phyloP scores from a whole-genome alignment of 2,797 vertebrate species.

The Acomys russatus region DNA sequence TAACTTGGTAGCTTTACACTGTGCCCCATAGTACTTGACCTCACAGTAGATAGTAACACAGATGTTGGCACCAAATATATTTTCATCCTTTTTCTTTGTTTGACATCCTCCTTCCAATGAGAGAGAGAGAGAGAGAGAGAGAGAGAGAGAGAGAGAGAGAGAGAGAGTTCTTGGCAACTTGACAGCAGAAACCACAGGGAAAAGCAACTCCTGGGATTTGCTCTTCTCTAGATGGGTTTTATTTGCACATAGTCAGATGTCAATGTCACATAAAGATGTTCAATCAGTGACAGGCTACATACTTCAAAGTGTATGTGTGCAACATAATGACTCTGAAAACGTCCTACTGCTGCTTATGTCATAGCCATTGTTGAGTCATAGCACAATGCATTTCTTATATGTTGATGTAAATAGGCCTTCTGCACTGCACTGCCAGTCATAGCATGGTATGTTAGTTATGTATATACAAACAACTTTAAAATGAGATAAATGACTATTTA shows the following conservation, averaged over 20 bases:
- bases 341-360: background rate
- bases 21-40: background rate
- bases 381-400: background rate
- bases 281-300: background rate
- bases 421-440: background rate
- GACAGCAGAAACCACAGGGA: background rate
- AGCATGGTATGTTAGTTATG: background rate
- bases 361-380: too few relatives aligned
- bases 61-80: background rate
- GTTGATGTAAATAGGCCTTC: background rate
- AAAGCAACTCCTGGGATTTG: background rate
- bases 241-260: background rate
- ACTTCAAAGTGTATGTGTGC: background rate
- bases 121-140: background rate
- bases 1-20: background rate
- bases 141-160: background rate
- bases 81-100: background rate
- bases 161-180: background rate
- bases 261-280: background rate
- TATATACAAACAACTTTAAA: background rate
- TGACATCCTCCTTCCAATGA: background rate
- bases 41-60: background rate
- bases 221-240: background rate
- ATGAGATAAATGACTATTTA: background rate
- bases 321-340: background rate